A percentile compares a stretch with the other conserved stretches of the same genome.
Evolutionary conservation across 1,140 invertebrate genomes (phyloP).

Genomic region (Meteorus sp.): DNA sequence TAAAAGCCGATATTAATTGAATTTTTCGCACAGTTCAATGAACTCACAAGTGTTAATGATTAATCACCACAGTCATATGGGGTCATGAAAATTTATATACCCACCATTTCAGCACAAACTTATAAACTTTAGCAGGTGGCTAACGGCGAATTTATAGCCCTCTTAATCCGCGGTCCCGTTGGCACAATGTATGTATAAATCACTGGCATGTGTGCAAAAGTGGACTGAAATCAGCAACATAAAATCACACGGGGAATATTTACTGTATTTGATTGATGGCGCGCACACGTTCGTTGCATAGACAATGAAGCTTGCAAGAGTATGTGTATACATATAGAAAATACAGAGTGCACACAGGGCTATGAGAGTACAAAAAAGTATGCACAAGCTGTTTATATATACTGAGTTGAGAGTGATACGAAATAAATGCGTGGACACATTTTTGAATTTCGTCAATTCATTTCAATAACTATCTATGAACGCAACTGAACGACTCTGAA

Average conservation of each 20-base stretch:
- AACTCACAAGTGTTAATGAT: not conserved
- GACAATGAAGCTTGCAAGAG: not conserved
- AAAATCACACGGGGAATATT: constrained; percentile 31
- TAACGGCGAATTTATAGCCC: constrained; percentile 35
- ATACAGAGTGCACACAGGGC: too few relatives aligned
- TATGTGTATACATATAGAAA: not conserved
- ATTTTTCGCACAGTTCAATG: too few relatives aligned
- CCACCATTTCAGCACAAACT: constrained; percentile 26
- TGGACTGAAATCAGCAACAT: constrained; percentile 37
- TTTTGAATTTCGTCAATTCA: too few relatives aligned
- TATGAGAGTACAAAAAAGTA: too few relatives aligned
- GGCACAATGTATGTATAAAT: constrained; percentile 34
- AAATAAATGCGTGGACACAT: too few relatives aligned
- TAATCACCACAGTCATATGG: not conserved
- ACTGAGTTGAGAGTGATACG: too few relatives aligned
- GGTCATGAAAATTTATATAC: constrained; percentile 21
- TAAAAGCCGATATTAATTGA: too few relatives aligned
- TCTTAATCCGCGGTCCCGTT: constrained; percentile 39
- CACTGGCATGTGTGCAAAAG: constrained; percentile 34
- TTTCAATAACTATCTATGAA: too few relatives aligned
- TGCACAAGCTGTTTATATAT: too few relatives aligned
- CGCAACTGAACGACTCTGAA: too few relatives aligned
- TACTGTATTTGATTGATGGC: constrained; percentile 29
- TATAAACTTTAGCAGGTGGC: constrained; percentile 36
- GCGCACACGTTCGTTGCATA: not conserved